Evolutionary conservation across 1,140 invertebrate species (phyloP).

Genomic region (Bradysia coprophila): DNA sequence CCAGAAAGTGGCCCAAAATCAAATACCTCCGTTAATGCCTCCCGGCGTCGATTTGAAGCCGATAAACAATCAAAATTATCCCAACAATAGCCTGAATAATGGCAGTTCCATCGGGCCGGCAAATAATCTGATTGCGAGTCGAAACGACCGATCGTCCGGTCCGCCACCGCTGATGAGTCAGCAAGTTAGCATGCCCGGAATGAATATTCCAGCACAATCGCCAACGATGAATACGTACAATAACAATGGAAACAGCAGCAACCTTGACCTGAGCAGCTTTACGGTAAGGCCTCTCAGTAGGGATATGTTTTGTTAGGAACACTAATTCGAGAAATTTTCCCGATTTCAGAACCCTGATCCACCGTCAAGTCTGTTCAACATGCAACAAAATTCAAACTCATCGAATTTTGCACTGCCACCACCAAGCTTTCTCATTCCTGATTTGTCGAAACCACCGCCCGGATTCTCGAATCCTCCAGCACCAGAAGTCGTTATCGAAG

Average conservation of each 20-base stretch:
- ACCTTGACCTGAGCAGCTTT: too few species aligned
- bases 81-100: background rate
- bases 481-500: slow-evolving; percentile 34
- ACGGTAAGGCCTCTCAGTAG: too few species aligned
- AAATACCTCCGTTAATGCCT: slow-evolving; percentile 6
- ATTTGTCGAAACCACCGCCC: slow-evolving; percentile 70
- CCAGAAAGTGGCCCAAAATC: slow-evolving; percentile 2
- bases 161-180: slow-evolving; percentile 15
- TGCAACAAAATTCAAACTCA: background rate
- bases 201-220: slow-evolving; percentile 3
- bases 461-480: slow-evolving; percentile 38
- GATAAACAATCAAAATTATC: slow-evolving; percentile 3
- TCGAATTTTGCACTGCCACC: slow-evolving; percentile 15
- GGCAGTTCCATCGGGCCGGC: background rate
- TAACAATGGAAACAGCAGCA: too few species aligned
- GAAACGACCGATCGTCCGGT: background rate
- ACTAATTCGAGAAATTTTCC: too few species aligned
- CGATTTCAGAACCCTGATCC: slow-evolving; percentile 5
- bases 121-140: background rate
- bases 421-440: slow-evolving; percentile 40
- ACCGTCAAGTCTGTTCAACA: background rate
- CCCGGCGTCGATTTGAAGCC: background rate
- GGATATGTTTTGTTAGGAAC: too few species aligned
- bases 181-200: slow-evolving; percentile 9
- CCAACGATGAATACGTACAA: too few species aligned